Conservation (phyloP, 2,113 vertebrate species). For the Sylvia atricapilla region DNA sequence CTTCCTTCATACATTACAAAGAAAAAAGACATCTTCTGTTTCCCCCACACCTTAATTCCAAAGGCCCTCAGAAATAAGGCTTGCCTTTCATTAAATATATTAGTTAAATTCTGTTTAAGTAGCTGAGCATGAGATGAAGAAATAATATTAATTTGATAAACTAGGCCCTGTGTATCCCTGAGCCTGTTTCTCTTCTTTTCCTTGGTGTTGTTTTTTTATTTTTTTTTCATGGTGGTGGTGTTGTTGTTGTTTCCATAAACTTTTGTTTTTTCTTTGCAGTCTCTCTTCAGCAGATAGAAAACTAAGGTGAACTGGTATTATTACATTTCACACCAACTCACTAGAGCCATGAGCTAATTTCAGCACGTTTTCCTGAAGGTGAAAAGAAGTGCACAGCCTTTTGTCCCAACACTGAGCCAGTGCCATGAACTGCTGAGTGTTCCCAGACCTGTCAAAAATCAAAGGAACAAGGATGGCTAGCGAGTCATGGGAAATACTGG, state of each 20-base stretch:
- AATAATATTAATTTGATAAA: slow-evolving; percentile 13
- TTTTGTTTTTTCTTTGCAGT: neutral
- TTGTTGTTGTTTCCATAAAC: neutral
- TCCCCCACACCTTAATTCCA: slow-evolving; percentile 2
- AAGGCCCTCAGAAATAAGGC: neutral
- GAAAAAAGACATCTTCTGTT: slow-evolving; percentile 29
- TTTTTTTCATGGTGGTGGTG: neutral
- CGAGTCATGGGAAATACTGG: neutral
- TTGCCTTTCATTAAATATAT: slow-evolving; percentile 6
- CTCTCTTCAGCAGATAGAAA: slow-evolving; percentile 1
- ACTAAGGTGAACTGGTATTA: neutral
- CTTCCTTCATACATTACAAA: slow-evolving; percentile 38
- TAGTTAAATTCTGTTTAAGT: slow-evolving; percentile 29
- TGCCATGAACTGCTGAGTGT: neutral
- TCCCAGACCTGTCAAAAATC: slow-evolving; percentile 55
- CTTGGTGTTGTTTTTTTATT: neutral
- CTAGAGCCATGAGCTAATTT: slow-evolving; percentile 49
- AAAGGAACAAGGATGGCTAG: neutral
- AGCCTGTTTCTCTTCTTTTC: neutral
- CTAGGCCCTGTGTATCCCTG: neutral
- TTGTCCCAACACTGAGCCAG: slow-evolving; percentile 10
- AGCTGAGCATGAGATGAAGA: neutral
- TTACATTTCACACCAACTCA: slow-evolving; percentile 38
- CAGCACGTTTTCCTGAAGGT: slow-evolving; percentile 31
- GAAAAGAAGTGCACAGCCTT: slow-evolving; percentile 29